A percentile compares a stretch with the other conserved stretches of the same genome.
Conservation (phyloP, 2,888 invertebrate species). For the Drosophila cognata region DNA sequence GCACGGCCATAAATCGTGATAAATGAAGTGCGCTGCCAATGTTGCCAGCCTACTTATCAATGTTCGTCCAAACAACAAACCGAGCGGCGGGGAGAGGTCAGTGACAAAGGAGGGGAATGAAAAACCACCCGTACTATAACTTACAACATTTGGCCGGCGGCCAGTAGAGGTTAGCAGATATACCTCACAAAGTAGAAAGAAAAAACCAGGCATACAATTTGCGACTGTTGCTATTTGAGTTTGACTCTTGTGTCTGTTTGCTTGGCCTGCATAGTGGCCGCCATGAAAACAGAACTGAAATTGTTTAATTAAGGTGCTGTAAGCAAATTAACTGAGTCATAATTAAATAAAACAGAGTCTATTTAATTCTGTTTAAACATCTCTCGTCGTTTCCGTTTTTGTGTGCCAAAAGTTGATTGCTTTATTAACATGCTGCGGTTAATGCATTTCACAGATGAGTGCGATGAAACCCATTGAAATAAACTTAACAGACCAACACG, state of each 20-base stretch:
- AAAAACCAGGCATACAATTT: constrained; percentile 13
- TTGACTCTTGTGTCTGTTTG: constrained; percentile 11
- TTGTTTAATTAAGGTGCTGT: background rate
- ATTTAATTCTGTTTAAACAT: background rate
- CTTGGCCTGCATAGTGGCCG: background rate
- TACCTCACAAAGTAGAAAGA: background rate
- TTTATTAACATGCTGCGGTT: background rate
- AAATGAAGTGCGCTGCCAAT: constrained; percentile 72
- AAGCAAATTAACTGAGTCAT: background rate
- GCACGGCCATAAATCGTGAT: constrained; percentile 74
- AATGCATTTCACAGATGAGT: background rate
- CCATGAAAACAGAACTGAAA: background rate
- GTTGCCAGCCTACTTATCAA: constrained; percentile 75
- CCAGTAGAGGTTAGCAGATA: constrained; percentile 46
- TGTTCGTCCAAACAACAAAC: constrained; percentile 40
- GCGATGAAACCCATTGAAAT: fast-evolving
- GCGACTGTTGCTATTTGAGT: constrained; percentile 50
- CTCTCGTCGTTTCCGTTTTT: background rate
- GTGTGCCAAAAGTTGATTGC: background rate
- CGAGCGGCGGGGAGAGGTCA: no score
- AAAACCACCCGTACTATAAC: constrained; percentile 48
- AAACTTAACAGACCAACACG: background rate
- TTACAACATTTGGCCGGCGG: constrained; percentile 49
- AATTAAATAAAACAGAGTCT: background rate
- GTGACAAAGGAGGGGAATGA: background rate